These are phyloP conservation scores for Aegotheles bennettii DNA, from an alignment of 2,113 vertebrate species.

Conservation along the genomic window DNA sequence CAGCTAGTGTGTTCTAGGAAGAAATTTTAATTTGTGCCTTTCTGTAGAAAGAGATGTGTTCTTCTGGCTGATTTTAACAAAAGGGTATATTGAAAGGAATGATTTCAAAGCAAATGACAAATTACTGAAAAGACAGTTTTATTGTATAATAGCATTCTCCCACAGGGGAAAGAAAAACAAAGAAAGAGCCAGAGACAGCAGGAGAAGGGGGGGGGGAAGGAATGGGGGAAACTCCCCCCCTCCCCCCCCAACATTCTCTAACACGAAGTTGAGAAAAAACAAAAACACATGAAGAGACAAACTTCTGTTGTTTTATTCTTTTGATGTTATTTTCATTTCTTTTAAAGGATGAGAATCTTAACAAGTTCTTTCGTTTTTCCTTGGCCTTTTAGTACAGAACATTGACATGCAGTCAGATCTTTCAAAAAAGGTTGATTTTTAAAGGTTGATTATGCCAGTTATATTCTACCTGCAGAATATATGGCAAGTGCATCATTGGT, in stretches of 20 bases:
- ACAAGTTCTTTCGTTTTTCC: background rate
- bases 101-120: slow-evolving; percentile 24
- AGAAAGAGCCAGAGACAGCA: background rate
- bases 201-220: too few species aligned
- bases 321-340: background rate
- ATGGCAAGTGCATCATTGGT: background rate
- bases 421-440: background rate
- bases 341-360: background rate
- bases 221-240: background rate
- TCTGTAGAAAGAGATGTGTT: background rate
- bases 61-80: slow-evolving; percentile 12
- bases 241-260: background rate
- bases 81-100: slow-evolving; percentile 17
- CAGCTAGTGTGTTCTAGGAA: background rate
- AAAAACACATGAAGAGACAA: background rate
- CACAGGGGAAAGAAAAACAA: background rate
- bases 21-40: background rate
- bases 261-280: background rate
- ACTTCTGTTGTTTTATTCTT: background rate
- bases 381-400: background rate
- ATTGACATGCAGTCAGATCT: background rate
- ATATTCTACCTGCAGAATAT: background rate
- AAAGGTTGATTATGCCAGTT: background rate
- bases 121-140: slow-evolving; percentile 36
- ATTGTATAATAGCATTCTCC: background rate